Base-by-base conservation (phyloP, 2,797 vertebrate genomes). In the Momotus momota region DNA sequence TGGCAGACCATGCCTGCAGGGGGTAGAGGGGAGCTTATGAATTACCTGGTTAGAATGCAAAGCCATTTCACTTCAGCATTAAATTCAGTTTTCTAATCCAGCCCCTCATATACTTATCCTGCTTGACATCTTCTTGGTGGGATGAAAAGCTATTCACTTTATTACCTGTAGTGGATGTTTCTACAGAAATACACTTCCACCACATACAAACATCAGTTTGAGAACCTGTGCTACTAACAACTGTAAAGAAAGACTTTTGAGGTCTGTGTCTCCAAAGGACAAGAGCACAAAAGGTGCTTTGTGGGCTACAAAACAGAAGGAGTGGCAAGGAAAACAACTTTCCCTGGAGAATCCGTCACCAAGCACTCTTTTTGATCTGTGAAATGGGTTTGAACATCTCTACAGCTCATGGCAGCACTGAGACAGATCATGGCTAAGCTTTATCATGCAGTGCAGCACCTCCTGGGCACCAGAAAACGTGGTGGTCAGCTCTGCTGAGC, bases 61-160 rank as follows among this genome's bases (percentile, higher is more conserved):
- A 90, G 29, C 26, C 75, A 81, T 79, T 86, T 60, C 55, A 57
- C 16, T 77, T 58, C 18, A 69, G 65, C 85, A 86, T 75, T 86
- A 51, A 61, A 80, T 92, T 92, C 94, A 67, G 75, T 72, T 88
- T 94, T 92, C 67, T 70, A 86, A 94, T 80, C 29, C 83, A 92
- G 74, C 29, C 48, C 14, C 49, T 89, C 74, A 75, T 60, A 51
- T 26, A 65, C 64, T 64, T 85, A 64, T 21, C n/a, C 77, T 92
- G 29, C 77, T 90, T 58, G 45, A 86, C 51, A 81, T 27, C 33
- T 90, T 75, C 71, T 25, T 81, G 82, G 62, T 33, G 31, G 52
- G 65, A 48, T 57, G 46, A 65, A 90, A 81, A 78, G 12, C 66
- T 82, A 71, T 90, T 87, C 81, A 55, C 25, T 91, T 77, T 82